phyloP scores from a whole-genome alignment of 1,140 invertebrate genomes.

The Portunus trituberculatus region DNA sequence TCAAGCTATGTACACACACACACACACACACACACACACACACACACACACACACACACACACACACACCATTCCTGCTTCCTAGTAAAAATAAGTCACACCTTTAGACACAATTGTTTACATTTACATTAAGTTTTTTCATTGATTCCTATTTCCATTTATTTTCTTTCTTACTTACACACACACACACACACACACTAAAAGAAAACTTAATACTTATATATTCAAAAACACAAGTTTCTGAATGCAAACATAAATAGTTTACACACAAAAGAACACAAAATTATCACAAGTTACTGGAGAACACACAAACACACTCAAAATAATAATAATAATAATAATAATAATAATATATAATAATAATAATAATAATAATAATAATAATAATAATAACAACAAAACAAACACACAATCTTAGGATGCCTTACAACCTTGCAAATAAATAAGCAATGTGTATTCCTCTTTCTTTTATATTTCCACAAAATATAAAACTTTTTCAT shows the following conservation, averaged over 20 bases:
- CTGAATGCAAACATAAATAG: too few relatives aligned
- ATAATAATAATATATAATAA: neutral
- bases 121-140: neutral
- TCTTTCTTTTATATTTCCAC: too few relatives aligned
- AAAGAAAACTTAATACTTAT: neutral
- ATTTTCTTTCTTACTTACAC: neutral
- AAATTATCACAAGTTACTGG: too few relatives aligned
- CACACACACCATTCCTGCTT: neutral
- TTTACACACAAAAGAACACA: too few relatives aligned
- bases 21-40: slow-evolving; percentile 40
- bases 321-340: neutral
- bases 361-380: neutral
- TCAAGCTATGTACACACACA: slow-evolving; percentile 21
- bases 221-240: slow-evolving; percentile 29
- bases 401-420: neutral
- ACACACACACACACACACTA: neutral
- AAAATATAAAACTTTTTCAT: too few relatives aligned
- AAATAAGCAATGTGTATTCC: too few relatives aligned
- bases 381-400: too few relatives aligned
- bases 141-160: neutral
- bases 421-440: neutral
- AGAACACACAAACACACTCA: too few relatives aligned
- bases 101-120: neutral
- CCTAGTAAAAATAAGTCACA: neutral
- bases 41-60: slow-evolving; percentile 37